Base-by-base conservation (phyloP, 2,888 invertebrate species). In the Melieria crassipennis region DNA sequence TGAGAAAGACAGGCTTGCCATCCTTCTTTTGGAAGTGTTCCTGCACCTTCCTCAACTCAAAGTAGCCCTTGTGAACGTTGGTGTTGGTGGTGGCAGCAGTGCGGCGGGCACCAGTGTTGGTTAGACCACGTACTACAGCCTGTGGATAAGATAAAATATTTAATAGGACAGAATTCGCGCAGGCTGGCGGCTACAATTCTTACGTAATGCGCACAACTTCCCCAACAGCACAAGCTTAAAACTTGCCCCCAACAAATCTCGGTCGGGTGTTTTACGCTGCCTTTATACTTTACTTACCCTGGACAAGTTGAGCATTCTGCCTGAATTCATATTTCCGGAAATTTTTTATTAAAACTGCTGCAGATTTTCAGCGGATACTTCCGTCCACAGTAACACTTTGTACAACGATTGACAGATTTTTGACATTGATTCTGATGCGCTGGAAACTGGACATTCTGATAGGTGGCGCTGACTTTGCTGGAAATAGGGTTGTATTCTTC, bases 1-100 rank as follows among this genome's bases (percentile, higher is more conserved):
- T 90, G 11, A 90, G 79, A 77, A 87, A 88, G 1, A 89, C 84
- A 3, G 89, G 89, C 42, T 86, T 81, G 5, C 87, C 89, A 80
- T 90, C 88, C 4, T 82, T 77, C 64, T 83, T 80, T 76, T 87
- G 87, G 75, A 83, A 87, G 46, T 78, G 77, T 30, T 82, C 81
- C 63, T 84, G 84, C 2, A 79, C 5, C 11, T 78, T 78, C 67
- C 78, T 81, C 69, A 84, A 67, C 75, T 84, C 84, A 16, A 80
- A 79, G 65, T 82, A 85, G 2, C 85, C 85, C 68, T 84, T 81
- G 56, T 83, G 79, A 65, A 85, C 73, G 71, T 85, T 79, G 7
- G 75, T 80, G 72, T 81, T 80, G 71, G 79, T 75, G 47, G 76
- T 75, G 9, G 58, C 75, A 46, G 79, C 75, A 69, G 80, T 78